Conservation (phyloP, 2,888 invertebrate genomes). For the Caenorhabditis imperialis region DNA sequence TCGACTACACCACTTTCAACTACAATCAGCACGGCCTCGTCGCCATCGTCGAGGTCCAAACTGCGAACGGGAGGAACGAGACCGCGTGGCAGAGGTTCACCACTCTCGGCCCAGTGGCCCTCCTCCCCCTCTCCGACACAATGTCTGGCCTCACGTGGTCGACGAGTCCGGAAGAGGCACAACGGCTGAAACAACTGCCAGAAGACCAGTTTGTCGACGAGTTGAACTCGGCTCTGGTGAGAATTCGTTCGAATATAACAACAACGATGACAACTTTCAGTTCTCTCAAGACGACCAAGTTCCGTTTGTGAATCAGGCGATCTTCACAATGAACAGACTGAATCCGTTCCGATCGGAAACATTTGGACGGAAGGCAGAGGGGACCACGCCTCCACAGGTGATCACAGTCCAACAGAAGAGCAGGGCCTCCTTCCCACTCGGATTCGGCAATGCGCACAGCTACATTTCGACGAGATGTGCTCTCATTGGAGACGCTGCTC, state of each 20-base stretch:
- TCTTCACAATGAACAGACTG: conserved; percentile 60
- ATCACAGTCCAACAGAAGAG: conserved; percentile 82
- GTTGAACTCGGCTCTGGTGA: conserved; percentile 89
- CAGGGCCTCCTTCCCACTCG: conserved; percentile 91
- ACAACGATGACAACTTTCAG: no score
- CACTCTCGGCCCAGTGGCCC: conserved; percentile 91
- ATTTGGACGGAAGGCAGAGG: conserved; percentile 77
- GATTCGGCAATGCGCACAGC: conserved; percentile 89
- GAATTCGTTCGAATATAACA: no score
- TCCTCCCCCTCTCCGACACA: conserved; percentile 87
- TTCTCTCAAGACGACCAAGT: conserved; percentile 76
- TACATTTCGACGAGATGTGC: conserved; percentile 89
- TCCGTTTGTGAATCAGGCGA: conserved; percentile 69
- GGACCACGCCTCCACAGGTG: conserved; percentile 85
- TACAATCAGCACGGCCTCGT: conserved; percentile 94
- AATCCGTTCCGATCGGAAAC: conserved; percentile 69
- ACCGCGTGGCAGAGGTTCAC: conserved; percentile 97
- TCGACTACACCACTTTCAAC: conserved; percentile 87
- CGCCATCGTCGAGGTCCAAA: conserved; percentile 84
- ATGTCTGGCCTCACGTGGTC: conserved; percentile 96
- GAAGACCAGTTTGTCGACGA: conserved; percentile 89
- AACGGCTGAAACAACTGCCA: conserved; percentile 84
- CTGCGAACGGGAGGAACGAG: conserved; percentile 85
- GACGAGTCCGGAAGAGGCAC: conserved; percentile 86
- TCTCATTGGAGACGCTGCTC: conserved; percentile 86